Conservation (phyloP, 2,888 invertebrate species). For the Dryocosmus kuriphilus region DNA sequence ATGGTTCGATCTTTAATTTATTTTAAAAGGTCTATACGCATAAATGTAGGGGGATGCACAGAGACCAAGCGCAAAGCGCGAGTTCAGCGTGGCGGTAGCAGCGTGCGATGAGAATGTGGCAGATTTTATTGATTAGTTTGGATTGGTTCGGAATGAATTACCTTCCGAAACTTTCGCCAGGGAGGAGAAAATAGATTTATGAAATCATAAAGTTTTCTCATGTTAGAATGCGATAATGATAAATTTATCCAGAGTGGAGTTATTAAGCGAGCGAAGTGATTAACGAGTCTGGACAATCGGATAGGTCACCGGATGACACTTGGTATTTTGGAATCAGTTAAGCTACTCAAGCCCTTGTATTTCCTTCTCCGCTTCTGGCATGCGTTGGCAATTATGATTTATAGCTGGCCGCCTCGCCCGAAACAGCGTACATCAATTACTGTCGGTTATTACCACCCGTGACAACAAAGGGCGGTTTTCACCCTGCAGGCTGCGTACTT, state of each 20-base stretch:
- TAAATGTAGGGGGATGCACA: too few relatives aligned
- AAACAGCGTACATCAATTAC: constrained; percentile 23
- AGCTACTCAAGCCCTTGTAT: constrained; percentile 7
- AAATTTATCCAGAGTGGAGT: constrained; percentile 1
- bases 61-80: too few relatives aligned
- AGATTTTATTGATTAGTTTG: constrained; percentile 49
- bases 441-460: constrained; percentile 1
- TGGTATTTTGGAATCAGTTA: constrained; percentile 18
- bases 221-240: constrained; percentile 20
- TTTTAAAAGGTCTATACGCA: too few relatives aligned
- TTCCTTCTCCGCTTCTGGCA: background rate
- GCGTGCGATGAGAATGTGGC: too few relatives aligned
- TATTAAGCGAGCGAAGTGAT: constrained; percentile 18
- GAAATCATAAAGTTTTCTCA: background rate
- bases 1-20: too few relatives aligned
- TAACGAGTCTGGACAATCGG: background rate
- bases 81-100: too few relatives aligned
- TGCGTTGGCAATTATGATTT: constrained; percentile 8
- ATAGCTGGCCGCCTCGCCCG: background rate
- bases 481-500: constrained; percentile 7
- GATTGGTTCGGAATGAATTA: too few relatives aligned
- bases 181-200: constrained; percentile 29
- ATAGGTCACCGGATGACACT: constrained; percentile 25
- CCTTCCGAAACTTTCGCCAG: too few relatives aligned
- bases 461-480: constrained; percentile 22